Evolutionary conservation across 2,113 vertebrate genomes (phyloP).

Genomic region (Papio anubis): DNA sequence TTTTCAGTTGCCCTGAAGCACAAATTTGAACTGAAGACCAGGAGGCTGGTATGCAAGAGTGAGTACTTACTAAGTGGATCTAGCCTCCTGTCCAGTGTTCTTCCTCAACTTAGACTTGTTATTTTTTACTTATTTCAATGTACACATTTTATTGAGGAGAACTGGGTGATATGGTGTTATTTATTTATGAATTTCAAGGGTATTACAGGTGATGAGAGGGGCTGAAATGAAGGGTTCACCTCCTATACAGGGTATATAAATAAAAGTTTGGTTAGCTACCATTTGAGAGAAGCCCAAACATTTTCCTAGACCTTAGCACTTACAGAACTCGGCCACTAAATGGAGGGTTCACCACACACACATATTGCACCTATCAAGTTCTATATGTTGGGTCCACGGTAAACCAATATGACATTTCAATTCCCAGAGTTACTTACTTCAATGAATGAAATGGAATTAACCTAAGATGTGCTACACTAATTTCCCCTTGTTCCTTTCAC

Average conservation of each 20-base stretch:
- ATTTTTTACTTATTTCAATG: background rate
- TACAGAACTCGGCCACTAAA: background rate
- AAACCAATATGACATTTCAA: background rate
- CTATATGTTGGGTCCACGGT: background rate
- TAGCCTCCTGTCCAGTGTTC: background rate
- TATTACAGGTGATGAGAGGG: background rate
- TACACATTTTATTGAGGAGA: background rate
- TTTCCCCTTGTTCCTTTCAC: background rate
- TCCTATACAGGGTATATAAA: background rate
- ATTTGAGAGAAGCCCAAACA: background rate
- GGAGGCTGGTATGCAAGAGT: background rate
- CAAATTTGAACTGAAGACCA: background rate
- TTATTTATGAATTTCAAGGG: background rate
- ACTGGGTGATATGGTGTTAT: background rate
- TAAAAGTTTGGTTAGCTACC: background rate
- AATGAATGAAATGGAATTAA: background rate
- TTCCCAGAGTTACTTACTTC: background rate
- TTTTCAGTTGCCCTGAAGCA: background rate
- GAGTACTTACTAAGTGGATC: background rate
- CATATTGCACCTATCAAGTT: background rate
- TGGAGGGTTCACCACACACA: background rate
- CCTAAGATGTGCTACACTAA: background rate
- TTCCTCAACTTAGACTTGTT: background rate
- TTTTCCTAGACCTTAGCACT: constrained; percentile 1
- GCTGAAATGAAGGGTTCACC: background rate